Evolutionary conservation across 2,888 invertebrate species (phyloP), one percentile per base, ranked within the genome.

Genomic region (Ctena decussata): DNA sequence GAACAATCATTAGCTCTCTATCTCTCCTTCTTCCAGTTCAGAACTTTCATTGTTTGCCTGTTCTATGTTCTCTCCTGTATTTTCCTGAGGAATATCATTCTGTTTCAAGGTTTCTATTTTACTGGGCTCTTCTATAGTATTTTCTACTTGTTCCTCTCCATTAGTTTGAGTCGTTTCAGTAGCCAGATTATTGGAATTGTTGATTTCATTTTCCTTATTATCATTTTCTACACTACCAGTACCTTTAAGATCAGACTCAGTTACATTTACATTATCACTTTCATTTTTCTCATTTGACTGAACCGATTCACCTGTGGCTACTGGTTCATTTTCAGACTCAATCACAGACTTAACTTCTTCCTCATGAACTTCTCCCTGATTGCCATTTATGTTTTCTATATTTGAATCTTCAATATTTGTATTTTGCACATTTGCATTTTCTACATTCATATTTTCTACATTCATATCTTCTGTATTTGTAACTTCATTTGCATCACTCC

Each of bases 21-120:
- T 83, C 80, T 91, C 91, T n/a, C 91, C 91, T 77, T 91, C 91
- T 70, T 91, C 91, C 39, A 89, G 46, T 27, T 88, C 88, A 46
- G 78, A 78, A 37, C 81, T 79, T 77, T 80, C 80, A 69, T 78
- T 76, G 37, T 60, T 79, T 82, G 46, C 65, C 53, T 37, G 79
- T 75, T 74, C 73, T 77, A 77, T 39, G 24, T 11, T 39, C 35
- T 24, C 44, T 18, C 35, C 75, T 21, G 73, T 79, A 75, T 60
- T 57, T 77, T 69, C 72, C 27, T 69, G 46, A 35, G 77, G 35
- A 24, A 60, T 46, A 44, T 76, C 80, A 11, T 74, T 41, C n/a
- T 41, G 75, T 30, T 71, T 75, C 30, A 74, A 30, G 39, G 32
- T 37, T 30, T 35, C 44, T 41, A 71, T 44, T 75, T 75, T 75